A percentile compares a stretch with the other conserved stretches of the same genome.
Conservation (phyloP, 2,888 invertebrate genomes). For the Harpagoxenus sublaevis region DNA sequence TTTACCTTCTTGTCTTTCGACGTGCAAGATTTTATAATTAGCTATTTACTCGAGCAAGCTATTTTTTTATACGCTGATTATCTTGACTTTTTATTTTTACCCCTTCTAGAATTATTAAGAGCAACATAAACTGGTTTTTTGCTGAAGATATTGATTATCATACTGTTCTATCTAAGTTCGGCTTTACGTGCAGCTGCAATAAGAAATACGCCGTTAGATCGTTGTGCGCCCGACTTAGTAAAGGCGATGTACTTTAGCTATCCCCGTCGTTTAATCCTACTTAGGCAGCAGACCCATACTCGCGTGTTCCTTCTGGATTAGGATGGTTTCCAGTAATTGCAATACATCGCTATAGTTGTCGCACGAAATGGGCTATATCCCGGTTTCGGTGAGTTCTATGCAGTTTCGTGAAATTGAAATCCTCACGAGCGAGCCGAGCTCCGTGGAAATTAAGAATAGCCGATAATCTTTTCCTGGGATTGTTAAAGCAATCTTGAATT, state of each 20-base stretch:
- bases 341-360: conserved; percentile 55
- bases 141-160: conserved; percentile 13
- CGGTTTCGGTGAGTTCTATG: conserved; percentile 11
- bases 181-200: neutral
- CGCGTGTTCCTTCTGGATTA: conserved; percentile 56
- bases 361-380: conserved; percentile 43
- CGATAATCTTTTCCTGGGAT: conserved; percentile 18
- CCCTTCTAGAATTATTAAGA: neutral
- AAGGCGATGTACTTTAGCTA: conserved; percentile 35
- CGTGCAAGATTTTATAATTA: conserved; percentile 28
- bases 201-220: neutral
- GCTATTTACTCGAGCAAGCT: neutral
- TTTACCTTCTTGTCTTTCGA: neutral
- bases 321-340: conserved; percentile 56
- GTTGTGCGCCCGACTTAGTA: conserved; percentile 18
- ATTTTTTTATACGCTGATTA: neutral
- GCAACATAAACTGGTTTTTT: neutral
- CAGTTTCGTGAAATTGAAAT: conserved; percentile 47
- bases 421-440: conserved; percentile 11
- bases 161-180: neutral
- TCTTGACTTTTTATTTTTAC: conserved; percentile 15
- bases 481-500: conserved; percentile 11
- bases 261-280: conserved; percentile 56
- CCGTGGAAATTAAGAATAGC: conserved; percentile 36
- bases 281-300: conserved; percentile 54